These are phyloP conservation scores for Lithophane socia DNA, from an alignment of 2,888 invertebrate species.

Conservation along the genomic window DNA sequence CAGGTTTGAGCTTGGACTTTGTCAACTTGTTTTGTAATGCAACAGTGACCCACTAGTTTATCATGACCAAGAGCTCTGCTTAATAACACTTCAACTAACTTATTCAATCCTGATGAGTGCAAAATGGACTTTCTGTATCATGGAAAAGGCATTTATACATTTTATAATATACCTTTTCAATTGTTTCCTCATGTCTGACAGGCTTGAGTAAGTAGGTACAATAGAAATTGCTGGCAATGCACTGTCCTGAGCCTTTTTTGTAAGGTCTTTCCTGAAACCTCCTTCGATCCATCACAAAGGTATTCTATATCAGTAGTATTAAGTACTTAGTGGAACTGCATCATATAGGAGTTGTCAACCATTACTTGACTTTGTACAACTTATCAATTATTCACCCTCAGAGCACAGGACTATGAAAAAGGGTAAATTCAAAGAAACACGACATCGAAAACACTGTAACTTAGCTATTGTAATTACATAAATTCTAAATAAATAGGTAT, in stretches of 20 bases:
- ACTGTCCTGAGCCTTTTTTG: not conserved
- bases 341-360: not conserved
- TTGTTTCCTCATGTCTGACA: not conserved
- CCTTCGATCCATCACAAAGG: not conserved
- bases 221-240: not conserved
- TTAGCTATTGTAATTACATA: constrained; percentile 70
- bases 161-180: not conserved
- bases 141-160: not conserved
- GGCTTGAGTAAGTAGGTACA: too few species aligned
- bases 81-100: not conserved
- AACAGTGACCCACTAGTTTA: not conserved
- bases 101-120: not conserved
- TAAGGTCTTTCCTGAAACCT: not conserved
- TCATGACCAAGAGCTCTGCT: not conserved
- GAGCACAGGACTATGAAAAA: not conserved
- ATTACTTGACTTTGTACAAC: not conserved
- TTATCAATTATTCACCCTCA: not conserved
- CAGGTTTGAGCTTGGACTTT: not conserved
- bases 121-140: not conserved
- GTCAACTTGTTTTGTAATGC: not conserved
- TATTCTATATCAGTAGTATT: not conserved
- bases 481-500: constrained; percentile 60
- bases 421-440: constrained; percentile 20
- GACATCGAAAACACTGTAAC: constrained; percentile 43
- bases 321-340: not conserved